Conservation (phyloP, 2,113 vertebrate genomes). For the Ictidomys tridecemlineatus region DNA sequence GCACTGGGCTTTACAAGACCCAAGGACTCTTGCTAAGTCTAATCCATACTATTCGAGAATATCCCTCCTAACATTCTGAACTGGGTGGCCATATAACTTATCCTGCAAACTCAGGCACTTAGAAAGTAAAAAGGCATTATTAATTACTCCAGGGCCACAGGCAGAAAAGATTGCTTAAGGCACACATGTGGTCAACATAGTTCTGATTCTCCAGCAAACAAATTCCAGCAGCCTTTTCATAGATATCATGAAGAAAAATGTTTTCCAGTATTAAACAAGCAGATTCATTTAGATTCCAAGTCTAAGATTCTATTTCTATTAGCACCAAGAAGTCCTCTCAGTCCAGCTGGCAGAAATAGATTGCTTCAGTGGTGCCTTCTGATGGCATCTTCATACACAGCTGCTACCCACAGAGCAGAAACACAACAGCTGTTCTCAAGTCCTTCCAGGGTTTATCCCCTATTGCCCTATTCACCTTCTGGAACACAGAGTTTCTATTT, state of each 20-base stretch:
- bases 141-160: background rate
- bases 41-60: background rate
- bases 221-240: slow-evolving; percentile 16
- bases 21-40: background rate
- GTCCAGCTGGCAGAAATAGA: background rate
- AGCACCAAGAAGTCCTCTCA: background rate
- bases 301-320: background rate
- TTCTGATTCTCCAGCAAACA: background rate
- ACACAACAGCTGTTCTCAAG: background rate
- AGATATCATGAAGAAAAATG: background rate
- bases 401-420: background rate
- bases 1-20: background rate
- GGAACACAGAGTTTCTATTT: background rate
- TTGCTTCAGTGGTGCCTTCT: background rate
- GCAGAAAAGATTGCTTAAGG: background rate
- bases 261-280: background rate
- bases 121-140: background rate
- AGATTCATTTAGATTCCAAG: background rate
- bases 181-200: background rate
- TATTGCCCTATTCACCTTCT: background rate
- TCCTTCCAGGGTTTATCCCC: background rate
- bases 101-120: background rate
- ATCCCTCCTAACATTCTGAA: background rate
- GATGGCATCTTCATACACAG: background rate
- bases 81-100: background rate